These are phyloP conservation scores for Strigamia transsilvanica DNA, from an alignment of 2,888 invertebrate genomes.

Conservation along the genomic window DNA sequence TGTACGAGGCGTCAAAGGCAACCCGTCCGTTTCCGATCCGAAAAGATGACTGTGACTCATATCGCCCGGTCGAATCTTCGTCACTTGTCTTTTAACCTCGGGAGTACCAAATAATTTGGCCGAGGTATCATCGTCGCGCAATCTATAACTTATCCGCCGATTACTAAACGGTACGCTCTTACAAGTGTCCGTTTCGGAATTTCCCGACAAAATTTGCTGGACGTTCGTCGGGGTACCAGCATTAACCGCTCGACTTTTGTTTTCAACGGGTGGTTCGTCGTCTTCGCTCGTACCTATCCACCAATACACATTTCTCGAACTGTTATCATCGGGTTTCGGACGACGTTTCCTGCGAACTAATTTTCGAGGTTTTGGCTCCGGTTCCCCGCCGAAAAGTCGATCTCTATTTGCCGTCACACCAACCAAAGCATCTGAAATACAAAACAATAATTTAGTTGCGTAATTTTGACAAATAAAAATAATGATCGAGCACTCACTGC, in stretches of 20 bases:
- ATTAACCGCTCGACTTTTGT: neutral
- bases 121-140: slow-evolving; percentile 11
- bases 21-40: neutral
- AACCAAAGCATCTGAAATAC: neutral
- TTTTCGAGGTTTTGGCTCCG: neutral
- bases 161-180: neutral
- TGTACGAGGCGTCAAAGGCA: neutral
- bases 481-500: neutral
- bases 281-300: neutral
- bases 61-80: neutral
- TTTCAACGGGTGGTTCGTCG: neutral
- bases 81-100: neutral
- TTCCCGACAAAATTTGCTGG: slow-evolving; percentile 7
- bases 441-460: too few species aligned
- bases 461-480: too few species aligned
- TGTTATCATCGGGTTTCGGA: neutral
- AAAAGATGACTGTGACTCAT: neutral
- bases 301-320: neutral
- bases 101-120: neutral
- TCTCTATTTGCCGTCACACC: neutral
- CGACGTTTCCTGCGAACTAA: neutral
- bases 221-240: neutral
- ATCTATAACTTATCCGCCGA: neutral
- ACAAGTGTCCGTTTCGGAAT: neutral
- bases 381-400: slow-evolving; percentile 9